Percentiles rank a stretch among this genome's conserved stretches.
Evolutionary conservation across 1,140 invertebrate genomes (phyloP).

Genomic region (Acromyrmex echinatior): DNA sequence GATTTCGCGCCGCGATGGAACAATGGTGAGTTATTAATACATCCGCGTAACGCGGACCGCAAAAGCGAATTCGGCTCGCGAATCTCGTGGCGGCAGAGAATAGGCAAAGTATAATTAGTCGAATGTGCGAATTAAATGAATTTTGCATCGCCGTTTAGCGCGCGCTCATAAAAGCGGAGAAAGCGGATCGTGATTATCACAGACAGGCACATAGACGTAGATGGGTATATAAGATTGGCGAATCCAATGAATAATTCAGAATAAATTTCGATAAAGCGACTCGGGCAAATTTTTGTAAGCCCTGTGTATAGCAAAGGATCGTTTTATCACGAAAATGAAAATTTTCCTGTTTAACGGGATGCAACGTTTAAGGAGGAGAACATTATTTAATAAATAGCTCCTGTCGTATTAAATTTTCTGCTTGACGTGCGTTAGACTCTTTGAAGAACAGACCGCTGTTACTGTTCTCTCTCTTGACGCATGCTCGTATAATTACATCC

Average conservation of each 20-base stretch:
- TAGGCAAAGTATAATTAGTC: conserved; percentile 54
- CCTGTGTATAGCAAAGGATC: background rate
- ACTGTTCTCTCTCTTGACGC: background rate
- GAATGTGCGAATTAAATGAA: conserved; percentile 57
- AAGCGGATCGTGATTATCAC: conserved; percentile 30
- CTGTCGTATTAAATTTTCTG: conserved; percentile 25
- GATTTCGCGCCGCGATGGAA: conserved; percentile 32
- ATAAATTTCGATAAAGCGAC: conserved; percentile 2
- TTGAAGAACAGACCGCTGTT: conserved; percentile 21
- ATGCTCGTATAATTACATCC: conserved; percentile 45
- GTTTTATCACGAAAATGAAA: background rate
- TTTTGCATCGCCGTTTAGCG: conserved; percentile 58
- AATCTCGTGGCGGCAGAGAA: conserved; percentile 26
- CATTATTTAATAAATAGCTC: conserved; percentile 23
- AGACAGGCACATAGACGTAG: background rate
- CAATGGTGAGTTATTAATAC: conserved; percentile 57
- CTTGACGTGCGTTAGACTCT: conserved; percentile 4
- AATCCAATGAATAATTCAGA: conserved; percentile 46
- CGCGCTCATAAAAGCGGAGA: conserved; percentile 4
- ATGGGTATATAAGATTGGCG: background rate
- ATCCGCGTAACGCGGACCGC: conserved; percentile 31
- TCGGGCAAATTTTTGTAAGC: background rate
- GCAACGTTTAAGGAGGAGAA: background rate
- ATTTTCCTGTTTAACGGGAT: conserved; percentile 33
- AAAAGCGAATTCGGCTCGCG: conserved; percentile 1